phyloP scores from a whole-genome alignment of 2,888 invertebrate genomes.

The Myathropa florea region DNA sequence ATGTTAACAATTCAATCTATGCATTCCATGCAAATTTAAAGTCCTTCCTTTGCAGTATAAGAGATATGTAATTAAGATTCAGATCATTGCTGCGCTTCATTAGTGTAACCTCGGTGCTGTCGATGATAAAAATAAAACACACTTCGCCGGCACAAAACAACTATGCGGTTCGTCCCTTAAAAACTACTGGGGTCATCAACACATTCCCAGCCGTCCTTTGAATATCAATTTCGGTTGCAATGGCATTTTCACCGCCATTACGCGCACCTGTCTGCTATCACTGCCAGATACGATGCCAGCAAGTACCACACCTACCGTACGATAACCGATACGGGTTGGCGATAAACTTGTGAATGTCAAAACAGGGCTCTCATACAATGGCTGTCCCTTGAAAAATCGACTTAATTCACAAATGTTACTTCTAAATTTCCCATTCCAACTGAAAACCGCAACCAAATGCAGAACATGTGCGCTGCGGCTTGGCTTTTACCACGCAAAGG shows the following conservation, averaged over 20 bases:
- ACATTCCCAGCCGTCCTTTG: not conserved
- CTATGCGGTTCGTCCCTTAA: not conserved
- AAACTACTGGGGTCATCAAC: not conserved
- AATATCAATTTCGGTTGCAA: not conserved
- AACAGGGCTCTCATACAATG: not conserved
- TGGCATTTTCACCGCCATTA: not conserved
- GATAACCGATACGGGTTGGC: not conserved
- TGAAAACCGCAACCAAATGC: slow-evolving; percentile 1
- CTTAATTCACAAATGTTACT: not conserved
- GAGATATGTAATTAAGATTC: not conserved
- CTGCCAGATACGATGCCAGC: not conserved
- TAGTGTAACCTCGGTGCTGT: not conserved
- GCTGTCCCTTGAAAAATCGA: not conserved
- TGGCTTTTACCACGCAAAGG: not conserved
- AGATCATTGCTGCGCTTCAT: not conserved
- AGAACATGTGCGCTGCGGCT: slow-evolving; percentile 34
- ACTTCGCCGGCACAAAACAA: not conserved
- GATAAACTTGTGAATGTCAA: not conserved
- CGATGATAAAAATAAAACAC: not conserved
- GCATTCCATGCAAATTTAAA: too few species aligned
- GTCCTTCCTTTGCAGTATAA: not conserved
- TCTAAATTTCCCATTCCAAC: slow-evolving; percentile 13
- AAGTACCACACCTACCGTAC: not conserved
- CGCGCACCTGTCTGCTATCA: not conserved
- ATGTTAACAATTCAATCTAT: too few species aligned